Conservation (phyloP, 2,888 invertebrate genomes). For the Callimorpha dominula region DNA sequence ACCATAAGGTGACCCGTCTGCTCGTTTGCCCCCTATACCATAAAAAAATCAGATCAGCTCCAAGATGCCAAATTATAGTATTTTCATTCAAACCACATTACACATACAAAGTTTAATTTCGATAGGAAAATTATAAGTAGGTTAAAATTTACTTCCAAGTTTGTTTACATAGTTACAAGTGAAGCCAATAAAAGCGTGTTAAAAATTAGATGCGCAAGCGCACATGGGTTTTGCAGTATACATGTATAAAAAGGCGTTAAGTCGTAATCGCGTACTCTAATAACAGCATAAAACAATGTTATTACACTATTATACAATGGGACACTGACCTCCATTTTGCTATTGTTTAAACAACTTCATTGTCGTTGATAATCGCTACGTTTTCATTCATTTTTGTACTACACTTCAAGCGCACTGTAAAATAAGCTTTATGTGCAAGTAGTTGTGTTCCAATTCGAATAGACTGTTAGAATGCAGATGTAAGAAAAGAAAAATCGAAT, state of each 20-base stretch:
- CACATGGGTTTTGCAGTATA: neutral
- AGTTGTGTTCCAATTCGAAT: constrained; percentile 13
- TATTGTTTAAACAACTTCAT: constrained; percentile 46
- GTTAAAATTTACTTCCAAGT: too few relatives aligned
- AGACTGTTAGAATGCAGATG: constrained; percentile 15
- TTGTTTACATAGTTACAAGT: too few relatives aligned
- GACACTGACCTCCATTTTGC: constrained; percentile 45
- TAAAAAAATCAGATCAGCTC: too few relatives aligned
- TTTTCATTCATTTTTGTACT: constrained; percentile 49
- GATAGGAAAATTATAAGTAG: too few relatives aligned
- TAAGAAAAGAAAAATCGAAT: constrained; percentile 20
- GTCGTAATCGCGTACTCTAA: constrained; percentile 25
- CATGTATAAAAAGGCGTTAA: constrained; percentile 13
- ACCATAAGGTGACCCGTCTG: too few relatives aligned
- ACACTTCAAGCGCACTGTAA: constrained; percentile 8
- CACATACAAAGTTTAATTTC: too few relatives aligned
- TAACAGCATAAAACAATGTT: constrained; percentile 42
- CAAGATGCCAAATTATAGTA: too few relatives aligned
- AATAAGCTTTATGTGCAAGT: constrained; percentile 19
- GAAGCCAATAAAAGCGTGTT: too few relatives aligned
- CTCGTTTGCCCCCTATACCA: too few relatives aligned
- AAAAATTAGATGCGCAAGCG: neutral
- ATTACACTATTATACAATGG: constrained; percentile 45
- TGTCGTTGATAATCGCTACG: constrained; percentile 46
- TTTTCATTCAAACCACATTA: too few relatives aligned